Percentiles rank a stretch among this genome's conserved stretches.
Conservation (phyloP, 1,140 invertebrate genomes). For the Drosophila biarmipes region DNA sequence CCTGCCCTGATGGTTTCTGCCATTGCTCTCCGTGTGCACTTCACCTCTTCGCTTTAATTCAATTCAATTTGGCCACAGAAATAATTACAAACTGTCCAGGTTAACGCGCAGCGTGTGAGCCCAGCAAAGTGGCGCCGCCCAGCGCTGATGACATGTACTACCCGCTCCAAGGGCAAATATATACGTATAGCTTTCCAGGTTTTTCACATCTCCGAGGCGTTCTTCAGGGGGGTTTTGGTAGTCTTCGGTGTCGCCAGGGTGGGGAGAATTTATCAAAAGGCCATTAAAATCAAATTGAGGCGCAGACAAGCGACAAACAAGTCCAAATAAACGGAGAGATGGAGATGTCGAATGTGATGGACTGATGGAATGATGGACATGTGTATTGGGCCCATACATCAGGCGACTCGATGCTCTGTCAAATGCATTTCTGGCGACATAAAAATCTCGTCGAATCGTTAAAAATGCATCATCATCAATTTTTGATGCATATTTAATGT, state of each 20-base stretch:
- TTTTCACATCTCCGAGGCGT: conserved; percentile 1
- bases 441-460: conserved; percentile 79
- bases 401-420: conserved; percentile 64
- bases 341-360: conserved; percentile 46
- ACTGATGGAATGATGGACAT: conserved; percentile 48
- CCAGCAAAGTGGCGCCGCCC: conserved; percentile 54
- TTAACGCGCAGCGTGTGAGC: conserved; percentile 76
- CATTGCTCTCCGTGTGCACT: conserved; percentile 26
- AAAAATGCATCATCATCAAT: conserved; percentile 84
- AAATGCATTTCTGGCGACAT: conserved; percentile 69
- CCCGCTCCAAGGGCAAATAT: conserved; percentile 40
- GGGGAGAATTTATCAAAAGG: conserved; percentile 69
- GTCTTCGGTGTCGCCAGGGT: conserved; percentile 2
- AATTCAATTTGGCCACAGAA: conserved; percentile 81
- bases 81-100: conserved; percentile 79
- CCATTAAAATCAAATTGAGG: conserved; percentile 78
- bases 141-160: conserved; percentile 59
- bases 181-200: conserved; percentile 4
- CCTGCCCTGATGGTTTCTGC: conserved; percentile 32
- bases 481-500: conserved; percentile 83
- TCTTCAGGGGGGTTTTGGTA: background rate
- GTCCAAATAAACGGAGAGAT: conserved; percentile 27
- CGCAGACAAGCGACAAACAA: conserved; percentile 57
- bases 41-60: conserved; percentile 71
- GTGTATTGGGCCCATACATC: conserved; percentile 53